Evolutionary conservation across 2,113 vertebrate species (phyloP).

Genomic region (Hippoglossus stenolepis): DNA sequence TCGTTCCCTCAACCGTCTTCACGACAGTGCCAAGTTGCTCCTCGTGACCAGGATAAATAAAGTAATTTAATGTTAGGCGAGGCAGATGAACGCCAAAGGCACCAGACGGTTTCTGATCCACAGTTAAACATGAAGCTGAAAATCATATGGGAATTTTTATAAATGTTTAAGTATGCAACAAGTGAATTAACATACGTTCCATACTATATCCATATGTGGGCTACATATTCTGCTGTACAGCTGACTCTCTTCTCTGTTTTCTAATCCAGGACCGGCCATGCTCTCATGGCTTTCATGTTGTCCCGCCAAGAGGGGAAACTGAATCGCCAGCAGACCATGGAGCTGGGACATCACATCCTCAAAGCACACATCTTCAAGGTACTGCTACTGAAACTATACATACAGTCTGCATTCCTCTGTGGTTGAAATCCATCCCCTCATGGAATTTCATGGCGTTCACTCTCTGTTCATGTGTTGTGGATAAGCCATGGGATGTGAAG

Average conservation of each 20-base stretch:
- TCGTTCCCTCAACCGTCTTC: background rate
- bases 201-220: background rate
- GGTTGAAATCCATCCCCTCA: slow-evolving; percentile 15
- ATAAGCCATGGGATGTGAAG: slow-evolving; percentile 11
- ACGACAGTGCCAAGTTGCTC: slow-evolving; percentile 4
- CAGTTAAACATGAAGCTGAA: background rate
- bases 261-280: slow-evolving; percentile 90
- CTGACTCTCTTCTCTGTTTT: slow-evolving; percentile 40
- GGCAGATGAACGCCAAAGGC: background rate
- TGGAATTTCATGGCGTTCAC: background rate
- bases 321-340: slow-evolving; percentile 98
- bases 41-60: slow-evolving; percentile 23
- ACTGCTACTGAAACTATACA: slow-evolving; percentile 33
- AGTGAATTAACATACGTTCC: background rate
- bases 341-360: slow-evolving; percentile 97
- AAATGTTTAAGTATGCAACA: background rate
- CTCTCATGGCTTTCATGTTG: slow-evolving; percentile 97
- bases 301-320: slow-evolving; percentile 96
- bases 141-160: background rate
- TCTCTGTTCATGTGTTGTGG: slow-evolving; percentile 21
- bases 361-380: slow-evolving; percentile 99
- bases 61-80: slow-evolving; percentile 24
- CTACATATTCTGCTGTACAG: background rate
- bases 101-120: background rate
- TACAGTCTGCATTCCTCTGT: slow-evolving; percentile 5